Evolutionary conservation across 2,888 invertebrate genomes (phyloP).

Genomic region (Nemapogon koenigi): DNA sequence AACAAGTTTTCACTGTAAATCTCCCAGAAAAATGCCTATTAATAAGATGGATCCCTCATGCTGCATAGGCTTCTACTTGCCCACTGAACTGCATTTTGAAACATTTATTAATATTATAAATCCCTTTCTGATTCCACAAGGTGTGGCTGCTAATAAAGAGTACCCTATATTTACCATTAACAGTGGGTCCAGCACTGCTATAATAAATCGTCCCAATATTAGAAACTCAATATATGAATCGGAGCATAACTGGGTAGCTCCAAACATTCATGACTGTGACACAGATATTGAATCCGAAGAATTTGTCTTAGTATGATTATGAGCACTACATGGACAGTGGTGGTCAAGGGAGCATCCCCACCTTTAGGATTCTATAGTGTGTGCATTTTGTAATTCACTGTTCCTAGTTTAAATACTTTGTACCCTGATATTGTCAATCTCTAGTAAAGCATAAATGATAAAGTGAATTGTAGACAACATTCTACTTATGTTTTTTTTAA

Average conservation of each 20-base stretch:
- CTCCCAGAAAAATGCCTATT: constrained; percentile 84
- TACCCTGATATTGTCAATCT: no score
- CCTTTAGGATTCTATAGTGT: no score
- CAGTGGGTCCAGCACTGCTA: constrained; percentile 71
- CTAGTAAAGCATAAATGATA: no score
- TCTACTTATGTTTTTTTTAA: no score
- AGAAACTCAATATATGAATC: constrained; percentile 62
- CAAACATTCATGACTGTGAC: constrained; percentile 61
- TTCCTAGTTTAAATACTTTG: no score
- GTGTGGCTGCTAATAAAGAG: constrained; percentile 59
- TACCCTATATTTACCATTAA: constrained; percentile 87
- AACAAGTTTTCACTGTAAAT: constrained; percentile 84
- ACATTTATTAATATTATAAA: constrained; percentile 75
- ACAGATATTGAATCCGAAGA: constrained; percentile 75
- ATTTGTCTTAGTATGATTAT: constrained; percentile 72
- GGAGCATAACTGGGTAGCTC: constrained; percentile 56
- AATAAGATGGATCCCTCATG: constrained; percentile 92
- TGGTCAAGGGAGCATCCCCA: no score
- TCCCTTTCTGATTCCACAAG: constrained; percentile 57
- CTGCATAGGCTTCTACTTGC: constrained; percentile 88
- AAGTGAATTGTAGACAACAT: no score
- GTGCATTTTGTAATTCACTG: no score
- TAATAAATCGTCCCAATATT: constrained; percentile 61
- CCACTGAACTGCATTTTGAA: constrained; percentile 77
- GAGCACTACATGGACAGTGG: no score